A percentile compares a stretch with the other conserved stretches of the same genome.
These are phyloP conservation scores for Gastracanthus pulcherrimus DNA, from an alignment of 2,888 invertebrate species.

Conservation along the genomic window DNA sequence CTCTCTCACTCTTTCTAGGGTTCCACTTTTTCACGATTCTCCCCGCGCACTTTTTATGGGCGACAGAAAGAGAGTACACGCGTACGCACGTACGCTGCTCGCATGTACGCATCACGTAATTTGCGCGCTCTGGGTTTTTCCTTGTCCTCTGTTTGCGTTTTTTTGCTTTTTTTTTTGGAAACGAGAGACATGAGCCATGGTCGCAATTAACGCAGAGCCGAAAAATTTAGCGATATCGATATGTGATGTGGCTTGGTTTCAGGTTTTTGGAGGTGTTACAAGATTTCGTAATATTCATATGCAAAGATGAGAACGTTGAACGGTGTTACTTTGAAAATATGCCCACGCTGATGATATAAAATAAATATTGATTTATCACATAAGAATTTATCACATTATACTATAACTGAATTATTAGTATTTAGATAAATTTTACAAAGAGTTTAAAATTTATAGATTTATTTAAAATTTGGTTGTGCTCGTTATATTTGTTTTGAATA, in stretches of 20 bases:
- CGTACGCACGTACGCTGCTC: background rate
- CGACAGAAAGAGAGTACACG: background rate
- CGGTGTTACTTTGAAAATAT: no score
- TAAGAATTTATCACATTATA: no score
- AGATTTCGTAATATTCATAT: no score
- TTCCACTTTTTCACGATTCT: constrained; percentile 2
- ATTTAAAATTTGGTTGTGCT: background rate
- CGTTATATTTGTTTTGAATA: background rate
- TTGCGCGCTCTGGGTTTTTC: background rate
- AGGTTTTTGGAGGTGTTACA: no score
- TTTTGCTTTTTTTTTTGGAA: no score
- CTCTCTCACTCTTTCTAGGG: background rate
- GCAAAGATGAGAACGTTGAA: no score
- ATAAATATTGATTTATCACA: no score
- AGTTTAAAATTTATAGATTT: background rate
- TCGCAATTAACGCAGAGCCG: no score
- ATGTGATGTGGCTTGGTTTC: no score
- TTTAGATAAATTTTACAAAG: background rate
- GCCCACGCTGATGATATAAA: no score
- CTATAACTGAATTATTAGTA: background rate
- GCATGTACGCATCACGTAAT: background rate
- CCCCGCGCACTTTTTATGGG: background rate
- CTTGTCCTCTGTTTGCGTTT: background rate
- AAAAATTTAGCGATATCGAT: no score
- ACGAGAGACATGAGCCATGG: no score